Evolutionary conservation across 2,797 vertebrate genomes (phyloP).

Genomic region (Taeniopygia guttata): DNA sequence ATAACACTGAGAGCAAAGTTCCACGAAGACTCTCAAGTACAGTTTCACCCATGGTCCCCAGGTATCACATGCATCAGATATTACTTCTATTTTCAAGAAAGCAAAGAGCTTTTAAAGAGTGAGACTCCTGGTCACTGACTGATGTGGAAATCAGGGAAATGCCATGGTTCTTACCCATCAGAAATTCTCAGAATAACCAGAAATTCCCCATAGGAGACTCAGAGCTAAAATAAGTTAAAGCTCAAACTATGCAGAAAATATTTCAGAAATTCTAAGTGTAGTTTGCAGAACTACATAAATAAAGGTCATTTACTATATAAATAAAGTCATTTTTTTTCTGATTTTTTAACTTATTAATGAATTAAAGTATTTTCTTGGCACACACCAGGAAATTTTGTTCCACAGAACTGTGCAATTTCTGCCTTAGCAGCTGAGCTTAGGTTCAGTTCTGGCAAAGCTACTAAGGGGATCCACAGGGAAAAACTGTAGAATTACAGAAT

Average conservation of each 20-base stretch:
- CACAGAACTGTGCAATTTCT: neutral
- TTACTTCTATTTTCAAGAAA: neutral
- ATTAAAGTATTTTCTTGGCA: neutral
- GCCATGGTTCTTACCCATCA: neutral
- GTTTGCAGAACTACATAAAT: neutral
- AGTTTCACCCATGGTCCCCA: neutral
- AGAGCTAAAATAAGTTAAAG: neutral
- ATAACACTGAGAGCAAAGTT: neutral
- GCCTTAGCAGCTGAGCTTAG: neutral
- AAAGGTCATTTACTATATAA: neutral
- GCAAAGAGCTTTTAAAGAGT: neutral
- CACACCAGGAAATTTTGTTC: neutral
- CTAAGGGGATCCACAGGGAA: neutral
- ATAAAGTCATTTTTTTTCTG: neutral
- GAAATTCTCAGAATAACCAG: slow-evolving; percentile 3
- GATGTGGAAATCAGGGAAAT: neutral
- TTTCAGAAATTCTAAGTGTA: neutral
- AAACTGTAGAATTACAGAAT: neutral
- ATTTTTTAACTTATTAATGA: neutral
- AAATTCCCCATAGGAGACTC: neutral
- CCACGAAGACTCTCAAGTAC: neutral
- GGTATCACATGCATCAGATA: neutral
- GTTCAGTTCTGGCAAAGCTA: neutral
- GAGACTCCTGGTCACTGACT: neutral
- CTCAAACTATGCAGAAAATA: neutral